Evolutionary conservation across 2,797 vertebrate species (phyloP).

Genomic region (Enteromius mattozi): DNA sequence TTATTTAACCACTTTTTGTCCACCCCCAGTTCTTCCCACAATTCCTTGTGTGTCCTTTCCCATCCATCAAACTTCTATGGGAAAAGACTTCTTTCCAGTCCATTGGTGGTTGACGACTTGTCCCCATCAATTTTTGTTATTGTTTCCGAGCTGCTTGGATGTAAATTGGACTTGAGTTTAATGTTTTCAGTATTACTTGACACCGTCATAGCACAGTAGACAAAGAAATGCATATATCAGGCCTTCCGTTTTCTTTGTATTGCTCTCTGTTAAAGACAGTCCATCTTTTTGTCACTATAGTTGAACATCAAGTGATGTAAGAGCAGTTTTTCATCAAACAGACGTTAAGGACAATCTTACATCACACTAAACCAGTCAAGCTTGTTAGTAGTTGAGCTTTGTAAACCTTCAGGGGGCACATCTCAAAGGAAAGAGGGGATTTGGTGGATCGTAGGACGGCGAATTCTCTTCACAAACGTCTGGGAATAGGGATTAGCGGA

Average conservation of each 20-base stretch:
- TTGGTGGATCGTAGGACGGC: not conserved
- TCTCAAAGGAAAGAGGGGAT: constrained; percentile 21
- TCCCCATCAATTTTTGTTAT: not conserved
- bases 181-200: not conserved
- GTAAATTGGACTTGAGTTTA: not conserved
- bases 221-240: not conserved
- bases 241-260: not conserved
- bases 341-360: not conserved
- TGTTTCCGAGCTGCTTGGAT: not conserved
- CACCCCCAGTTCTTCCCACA: constrained; percentile 58
- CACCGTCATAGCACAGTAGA: not conserved
- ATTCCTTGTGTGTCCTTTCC: constrained; percentile 56
- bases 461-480: not conserved
- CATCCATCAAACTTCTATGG: constrained; percentile 40
- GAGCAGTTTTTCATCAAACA: not conserved
- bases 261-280: not conserved
- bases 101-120: not conserved
- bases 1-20: constrained; percentile 67
- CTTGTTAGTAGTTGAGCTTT: constrained; percentile 4
- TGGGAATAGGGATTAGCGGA: constrained; percentile 1
- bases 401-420: not conserved
- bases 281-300: not conserved
- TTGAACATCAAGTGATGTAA: not conserved
- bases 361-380: not conserved
- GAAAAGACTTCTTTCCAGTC: not conserved